Conservation (phyloP, 2,113 vertebrate genomes). For the Vimba vimba region DNA sequence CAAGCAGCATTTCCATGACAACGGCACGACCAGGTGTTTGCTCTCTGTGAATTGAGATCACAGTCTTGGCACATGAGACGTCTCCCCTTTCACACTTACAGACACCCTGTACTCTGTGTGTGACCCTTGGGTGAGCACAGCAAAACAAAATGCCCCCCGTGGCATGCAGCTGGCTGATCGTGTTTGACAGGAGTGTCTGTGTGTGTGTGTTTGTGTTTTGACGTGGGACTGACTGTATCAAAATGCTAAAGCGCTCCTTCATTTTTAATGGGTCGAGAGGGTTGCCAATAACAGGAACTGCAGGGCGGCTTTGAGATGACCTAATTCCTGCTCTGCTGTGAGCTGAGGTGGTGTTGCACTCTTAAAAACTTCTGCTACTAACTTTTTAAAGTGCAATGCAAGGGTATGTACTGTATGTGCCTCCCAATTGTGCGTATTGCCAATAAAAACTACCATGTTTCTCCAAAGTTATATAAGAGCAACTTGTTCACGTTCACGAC, state of each 20-base stretch:
- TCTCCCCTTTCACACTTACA: neutral
- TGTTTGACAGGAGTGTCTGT: constrained; percentile 36
- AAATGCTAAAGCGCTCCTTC: constrained; percentile 8
- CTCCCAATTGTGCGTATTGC: neutral
- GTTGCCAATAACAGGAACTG: constrained; percentile 7
- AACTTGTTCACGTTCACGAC: too few species aligned
- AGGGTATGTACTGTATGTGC: neutral
- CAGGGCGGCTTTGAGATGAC: constrained; percentile 24
- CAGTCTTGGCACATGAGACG: constrained; percentile 2
- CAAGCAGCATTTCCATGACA: constrained; percentile 28
- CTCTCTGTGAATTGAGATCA: constrained; percentile 33
- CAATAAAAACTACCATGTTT: neutral
- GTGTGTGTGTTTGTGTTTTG: constrained; percentile 45
- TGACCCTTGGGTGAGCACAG: neutral
- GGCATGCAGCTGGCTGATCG: neutral
- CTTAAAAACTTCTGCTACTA: neutral
- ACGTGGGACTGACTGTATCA: constrained; percentile 1
- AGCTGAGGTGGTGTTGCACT: neutral
- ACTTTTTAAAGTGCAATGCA: neutral
- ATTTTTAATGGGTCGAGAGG: constrained; percentile 12
- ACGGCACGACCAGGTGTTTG: constrained; percentile 38
- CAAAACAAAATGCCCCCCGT: constrained; percentile 11
- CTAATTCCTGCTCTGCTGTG: neutral
- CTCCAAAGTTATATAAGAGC: neutral
- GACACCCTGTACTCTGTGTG: neutral